Base-by-base conservation (phyloP, 2,888 invertebrate genomes). In the Xanthostigma xanthostigma region DNA sequence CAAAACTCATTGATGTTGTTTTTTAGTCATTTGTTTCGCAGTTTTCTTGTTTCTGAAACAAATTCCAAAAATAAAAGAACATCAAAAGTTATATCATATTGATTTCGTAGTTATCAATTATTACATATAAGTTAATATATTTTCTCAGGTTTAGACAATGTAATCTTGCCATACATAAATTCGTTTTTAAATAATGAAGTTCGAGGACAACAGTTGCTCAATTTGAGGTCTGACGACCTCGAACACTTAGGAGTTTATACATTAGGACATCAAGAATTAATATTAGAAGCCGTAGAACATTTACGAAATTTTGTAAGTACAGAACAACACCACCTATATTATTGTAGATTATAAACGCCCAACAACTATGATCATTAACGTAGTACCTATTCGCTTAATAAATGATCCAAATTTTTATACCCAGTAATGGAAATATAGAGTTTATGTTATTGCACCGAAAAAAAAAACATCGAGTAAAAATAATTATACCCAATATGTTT, bases 241-340 rank as follows among this genome's bases (percentile, higher is more conserved):
- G 86, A 90, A 62, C 81, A 85, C 63, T 74, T 95, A 48, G 89
- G 91, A 17, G 82, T 96, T 61, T 72, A 73, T 52, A 82, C 85
- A 62, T 79, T 96, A 53, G 95, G 95, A 9, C 94, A 95, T 64
- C 93, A 95, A 66, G 94, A 94, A 65, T 78, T 93, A 47, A 79
- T 96, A 53, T 73, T 96, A 42, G 93, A 94, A 66, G 93, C 92
- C 45, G 87, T 95, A 11, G 91, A 92, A 59, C 84, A 91, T 57
- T 74, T 96, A 43, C 73, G 87, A 57, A 86, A 90, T 69, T 87
- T 94, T 70, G 90, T 90, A 71, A 76, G 83, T 71, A 49, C 47
- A 51, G 49, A 41, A 46, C 51, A 50, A 58, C 36, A 43, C 9
- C 6, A 27, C 27, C 27, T 27, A 27, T 27, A 27, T 27, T 27